Conservation (phyloP, 1,140 invertebrate species). For the Akabosia matsudoensis region DNA sequence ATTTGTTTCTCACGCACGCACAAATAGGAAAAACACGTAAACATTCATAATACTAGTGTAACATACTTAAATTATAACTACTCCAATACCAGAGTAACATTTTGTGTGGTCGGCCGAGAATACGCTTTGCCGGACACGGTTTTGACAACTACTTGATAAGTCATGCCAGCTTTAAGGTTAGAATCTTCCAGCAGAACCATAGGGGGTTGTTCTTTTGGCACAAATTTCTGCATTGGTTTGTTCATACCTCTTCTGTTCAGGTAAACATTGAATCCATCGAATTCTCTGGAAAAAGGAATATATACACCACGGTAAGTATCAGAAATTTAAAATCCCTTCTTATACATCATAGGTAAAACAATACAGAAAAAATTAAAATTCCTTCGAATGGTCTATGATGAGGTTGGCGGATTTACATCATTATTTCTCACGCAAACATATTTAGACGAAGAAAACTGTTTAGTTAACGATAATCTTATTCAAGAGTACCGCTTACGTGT, state of each 20-base stretch:
- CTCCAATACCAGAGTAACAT: constrained; percentile 5
- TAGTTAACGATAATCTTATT: too few species aligned
- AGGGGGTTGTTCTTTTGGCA: constrained; percentile 11
- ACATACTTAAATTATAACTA: not conserved
- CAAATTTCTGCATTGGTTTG: constrained; percentile 11
- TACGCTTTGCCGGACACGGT: constrained; percentile 5
- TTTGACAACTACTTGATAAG: constrained; percentile 7
- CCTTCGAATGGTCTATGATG: too few species aligned
- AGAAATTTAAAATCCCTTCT: not conserved
- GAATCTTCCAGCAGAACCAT: constrained; percentile 19
- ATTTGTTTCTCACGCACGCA: not conserved
- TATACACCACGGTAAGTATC: too few species aligned
- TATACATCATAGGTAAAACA: too few species aligned
- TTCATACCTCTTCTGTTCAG: constrained; percentile 15
- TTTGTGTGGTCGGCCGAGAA: constrained; percentile 3
- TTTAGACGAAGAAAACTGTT: too few species aligned
- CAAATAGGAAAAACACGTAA: too few species aligned
- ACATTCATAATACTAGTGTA: not conserved
- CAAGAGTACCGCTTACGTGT: too few species aligned
- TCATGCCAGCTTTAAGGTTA: not conserved
- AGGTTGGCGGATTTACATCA: too few species aligned
- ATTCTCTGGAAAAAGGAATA: not conserved
- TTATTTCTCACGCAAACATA: too few species aligned
- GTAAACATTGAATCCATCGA: constrained; percentile 5
- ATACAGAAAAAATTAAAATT: too few species aligned